phyloP scores from a whole-genome alignment of 2,113 vertebrate species.

The Echinops telfairi region DNA sequence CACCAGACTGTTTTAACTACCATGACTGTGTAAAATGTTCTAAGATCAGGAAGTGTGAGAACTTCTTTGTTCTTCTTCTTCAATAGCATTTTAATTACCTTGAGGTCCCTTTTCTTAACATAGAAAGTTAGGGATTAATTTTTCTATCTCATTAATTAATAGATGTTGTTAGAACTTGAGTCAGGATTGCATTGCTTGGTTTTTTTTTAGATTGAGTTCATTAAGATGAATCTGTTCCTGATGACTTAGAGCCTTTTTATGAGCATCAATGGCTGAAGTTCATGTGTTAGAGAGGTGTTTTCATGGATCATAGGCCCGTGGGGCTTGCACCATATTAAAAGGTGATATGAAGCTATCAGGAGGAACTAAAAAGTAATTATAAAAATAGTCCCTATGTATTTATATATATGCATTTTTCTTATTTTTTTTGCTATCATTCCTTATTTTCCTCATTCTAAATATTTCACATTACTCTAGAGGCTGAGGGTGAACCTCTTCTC shows the following conservation, averaged over 20 bases:
- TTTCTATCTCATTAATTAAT: too few relatives aligned
- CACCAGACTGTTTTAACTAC: too few relatives aligned
- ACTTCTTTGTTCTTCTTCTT: too few relatives aligned
- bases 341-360: not conserved
- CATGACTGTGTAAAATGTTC: too few relatives aligned
- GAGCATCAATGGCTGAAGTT: not conserved
- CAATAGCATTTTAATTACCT: too few relatives aligned
- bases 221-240: not conserved
- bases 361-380: not conserved
- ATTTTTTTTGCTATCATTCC: not conserved
- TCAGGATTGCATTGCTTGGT: not conserved
- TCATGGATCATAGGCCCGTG: not conserved
- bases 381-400: not conserved
- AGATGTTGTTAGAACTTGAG: too few relatives aligned
- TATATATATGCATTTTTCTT: not conserved
- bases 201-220: not conserved
- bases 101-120: too few relatives aligned
- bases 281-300: not conserved
- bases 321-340: not conserved
- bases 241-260: not conserved
- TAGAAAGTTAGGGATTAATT: too few relatives aligned
- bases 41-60: too few relatives aligned
- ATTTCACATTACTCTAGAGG: slow-evolving; percentile 3
- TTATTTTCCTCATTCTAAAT: slow-evolving; percentile 13
- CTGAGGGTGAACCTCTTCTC: not conserved